Evolutionary conservation across 1,140 invertebrate genomes (phyloP).

Genomic region (Diploscapter pachys): DNA sequence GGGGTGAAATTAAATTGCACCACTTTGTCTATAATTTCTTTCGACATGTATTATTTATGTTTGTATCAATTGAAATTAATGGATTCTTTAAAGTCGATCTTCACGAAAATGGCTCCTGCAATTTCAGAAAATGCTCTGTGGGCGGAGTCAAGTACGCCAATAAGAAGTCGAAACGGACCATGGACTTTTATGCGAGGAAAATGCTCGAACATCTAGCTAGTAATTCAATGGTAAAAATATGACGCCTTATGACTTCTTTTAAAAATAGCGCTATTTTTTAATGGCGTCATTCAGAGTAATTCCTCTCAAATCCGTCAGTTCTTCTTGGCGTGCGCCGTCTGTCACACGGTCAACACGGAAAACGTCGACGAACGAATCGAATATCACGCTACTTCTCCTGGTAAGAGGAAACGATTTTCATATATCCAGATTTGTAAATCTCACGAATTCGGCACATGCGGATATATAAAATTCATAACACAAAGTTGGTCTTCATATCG

Average conservation of each 20-base stretch:
- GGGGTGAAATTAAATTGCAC: no score
- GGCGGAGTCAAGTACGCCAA: slow-evolving; percentile 28
- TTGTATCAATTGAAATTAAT: no score
- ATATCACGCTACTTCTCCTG: slow-evolving; percentile 96
- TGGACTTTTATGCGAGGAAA: slow-evolving; percentile 6
- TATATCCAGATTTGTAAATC: background rate
- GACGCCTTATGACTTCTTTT: no score
- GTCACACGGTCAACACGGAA: slow-evolving; percentile 95
- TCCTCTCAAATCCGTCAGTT: slow-evolving; percentile 70
- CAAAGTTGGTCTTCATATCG: no score
- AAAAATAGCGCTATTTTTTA: slow-evolving; percentile 3
- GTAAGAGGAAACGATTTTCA: background rate
- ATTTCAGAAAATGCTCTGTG: slow-evolving; percentile 34
- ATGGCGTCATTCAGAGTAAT: slow-evolving; percentile 12
- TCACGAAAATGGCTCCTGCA: no score
- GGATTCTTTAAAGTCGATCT: no score
- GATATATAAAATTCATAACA: no score
- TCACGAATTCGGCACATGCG: background rate
- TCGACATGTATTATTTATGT: no score
- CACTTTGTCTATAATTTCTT: no score
- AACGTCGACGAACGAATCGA: slow-evolving; percentile 63
- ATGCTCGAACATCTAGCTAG: slow-evolving; percentile 5
- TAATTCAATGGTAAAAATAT: slow-evolving; percentile 1
- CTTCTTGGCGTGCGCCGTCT: slow-evolving; percentile 82
- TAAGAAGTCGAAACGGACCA: slow-evolving; percentile 2